A percentile compares a stretch with the other conserved stretches of the same genome.
Evolutionary conservation across 2,888 invertebrate species (phyloP).

Genomic region (Aethes cnicana): DNA sequence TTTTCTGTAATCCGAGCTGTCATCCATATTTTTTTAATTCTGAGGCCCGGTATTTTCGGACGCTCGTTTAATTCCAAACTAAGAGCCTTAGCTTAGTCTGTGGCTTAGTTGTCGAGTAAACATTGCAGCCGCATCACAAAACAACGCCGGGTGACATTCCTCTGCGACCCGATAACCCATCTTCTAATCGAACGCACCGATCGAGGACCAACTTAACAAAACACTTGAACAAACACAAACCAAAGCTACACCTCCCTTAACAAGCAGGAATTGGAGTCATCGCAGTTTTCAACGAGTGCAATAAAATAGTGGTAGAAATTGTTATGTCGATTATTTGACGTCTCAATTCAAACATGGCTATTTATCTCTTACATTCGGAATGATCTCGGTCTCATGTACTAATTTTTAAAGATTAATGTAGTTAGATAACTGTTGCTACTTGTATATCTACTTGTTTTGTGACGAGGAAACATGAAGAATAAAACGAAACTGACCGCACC

Average conservation of each 20-base stretch:
- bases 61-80: too few relatives aligned
- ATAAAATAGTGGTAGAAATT: constrained; percentile 16
- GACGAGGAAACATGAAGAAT: too few relatives aligned
- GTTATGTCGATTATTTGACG: constrained; percentile 47
- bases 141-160: constrained; percentile 52
- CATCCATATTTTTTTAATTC: too few relatives aligned
- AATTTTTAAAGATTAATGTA: constrained; percentile 37
- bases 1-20: too few relatives aligned
- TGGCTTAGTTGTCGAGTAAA: too few relatives aligned
- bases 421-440: constrained; percentile 21
- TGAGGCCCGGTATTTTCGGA: too few relatives aligned
- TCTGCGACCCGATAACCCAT: constrained; percentile 68
- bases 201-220: constrained; percentile 42
- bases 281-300: neutral
- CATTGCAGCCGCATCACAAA: constrained; percentile 37
- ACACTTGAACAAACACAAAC: neutral
- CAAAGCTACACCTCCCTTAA: constrained; percentile 6
- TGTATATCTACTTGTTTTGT: constrained; percentile 1
- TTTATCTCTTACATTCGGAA: constrained; percentile 58
- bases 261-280: neutral
- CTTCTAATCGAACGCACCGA: constrained; percentile 65
- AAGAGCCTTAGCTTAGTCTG: too few relatives aligned
- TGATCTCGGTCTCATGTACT: constrained; percentile 41
- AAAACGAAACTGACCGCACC: too few relatives aligned
- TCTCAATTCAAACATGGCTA: constrained; percentile 64